Evolutionary conservation across 2,797 vertebrate species (phyloP).

Genomic region (Loriculus beryllinus): DNA sequence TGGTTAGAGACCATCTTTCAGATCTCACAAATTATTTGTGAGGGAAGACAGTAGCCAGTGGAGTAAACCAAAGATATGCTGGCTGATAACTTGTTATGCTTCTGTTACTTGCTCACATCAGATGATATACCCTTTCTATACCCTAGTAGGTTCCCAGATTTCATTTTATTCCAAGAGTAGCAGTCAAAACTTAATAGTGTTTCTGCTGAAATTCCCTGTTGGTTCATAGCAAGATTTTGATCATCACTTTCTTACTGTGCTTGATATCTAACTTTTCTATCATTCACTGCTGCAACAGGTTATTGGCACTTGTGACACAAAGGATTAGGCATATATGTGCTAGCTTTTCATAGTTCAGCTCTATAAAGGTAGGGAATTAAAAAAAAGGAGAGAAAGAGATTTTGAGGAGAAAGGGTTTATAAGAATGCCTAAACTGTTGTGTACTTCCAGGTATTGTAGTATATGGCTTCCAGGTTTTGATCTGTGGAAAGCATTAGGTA

Average conservation of each 20-base stretch:
- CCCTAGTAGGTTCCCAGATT: background rate
- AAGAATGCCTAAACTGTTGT: background rate
- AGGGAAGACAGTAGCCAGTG: background rate
- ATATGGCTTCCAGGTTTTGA: background rate
- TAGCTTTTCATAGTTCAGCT: background rate
- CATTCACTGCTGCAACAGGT: background rate
- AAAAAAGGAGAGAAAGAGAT: rapidly evolving
- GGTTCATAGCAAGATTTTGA: background rate
- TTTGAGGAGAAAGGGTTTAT: background rate
- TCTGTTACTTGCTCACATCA: background rate
- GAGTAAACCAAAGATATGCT: background rate
- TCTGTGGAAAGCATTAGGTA: background rate
- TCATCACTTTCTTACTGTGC: background rate
- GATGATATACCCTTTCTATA: background rate
- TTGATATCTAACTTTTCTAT: background rate
- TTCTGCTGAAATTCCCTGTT: background rate
- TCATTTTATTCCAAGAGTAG: background rate
- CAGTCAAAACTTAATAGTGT: background rate
- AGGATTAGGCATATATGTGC: background rate
- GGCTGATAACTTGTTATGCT: background rate
- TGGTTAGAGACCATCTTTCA: background rate
- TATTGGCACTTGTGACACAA: background rate
- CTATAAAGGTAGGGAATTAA: background rate
- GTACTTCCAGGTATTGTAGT: background rate
- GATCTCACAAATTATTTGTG: background rate